Percentiles rank a stretch among this genome's conserved stretches.
Evolutionary conservation across 2,888 invertebrate genomes (phyloP).

Genomic region (Clivina fossor): DNA sequence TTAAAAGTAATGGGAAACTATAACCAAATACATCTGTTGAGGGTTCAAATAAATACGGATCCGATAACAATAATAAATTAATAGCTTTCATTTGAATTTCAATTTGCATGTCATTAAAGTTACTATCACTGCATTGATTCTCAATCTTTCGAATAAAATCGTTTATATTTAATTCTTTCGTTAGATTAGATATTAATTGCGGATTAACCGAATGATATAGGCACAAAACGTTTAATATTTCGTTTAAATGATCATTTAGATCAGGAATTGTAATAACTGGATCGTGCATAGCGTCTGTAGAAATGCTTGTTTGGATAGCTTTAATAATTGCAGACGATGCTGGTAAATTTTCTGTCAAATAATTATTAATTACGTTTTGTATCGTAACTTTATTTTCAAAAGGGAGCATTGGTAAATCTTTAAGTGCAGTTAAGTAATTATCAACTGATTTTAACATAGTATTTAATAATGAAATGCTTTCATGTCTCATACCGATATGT

Average conservation of each 20-base stretch:
- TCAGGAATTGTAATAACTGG: constrained; percentile 32
- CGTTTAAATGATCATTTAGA: constrained; percentile 43
- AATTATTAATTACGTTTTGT: constrained; percentile 10
- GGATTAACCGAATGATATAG: constrained; percentile 58
- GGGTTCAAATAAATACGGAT: constrained; percentile 48
- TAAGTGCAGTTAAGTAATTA: constrained; percentile 13
- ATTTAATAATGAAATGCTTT: constrained; percentile 24
- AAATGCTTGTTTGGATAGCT: constrained; percentile 48
- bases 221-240: constrained; percentile 60
- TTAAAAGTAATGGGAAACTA: constrained; percentile 43
- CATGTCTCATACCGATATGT: constrained; percentile 35
- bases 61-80: constrained; percentile 50
- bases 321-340: constrained; percentile 47
- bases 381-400: constrained; percentile 4
- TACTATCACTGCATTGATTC: constrained; percentile 44
- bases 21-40: constrained; percentile 43
- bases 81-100: constrained; percentile 53
- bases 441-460: constrained; percentile 21
- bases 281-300: constrained; percentile 35
- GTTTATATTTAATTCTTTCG: constrained; percentile 31
- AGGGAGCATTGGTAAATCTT: constrained; percentile 4
- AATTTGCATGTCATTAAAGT: constrained; percentile 44
- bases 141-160: constrained; percentile 29
- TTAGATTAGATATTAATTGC: constrained; percentile 53
- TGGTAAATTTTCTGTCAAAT: constrained; percentile 47